Evolutionary conservation across 2,888 invertebrate species (phyloP).

Genomic region (Bedellia somnulentella): DNA sequence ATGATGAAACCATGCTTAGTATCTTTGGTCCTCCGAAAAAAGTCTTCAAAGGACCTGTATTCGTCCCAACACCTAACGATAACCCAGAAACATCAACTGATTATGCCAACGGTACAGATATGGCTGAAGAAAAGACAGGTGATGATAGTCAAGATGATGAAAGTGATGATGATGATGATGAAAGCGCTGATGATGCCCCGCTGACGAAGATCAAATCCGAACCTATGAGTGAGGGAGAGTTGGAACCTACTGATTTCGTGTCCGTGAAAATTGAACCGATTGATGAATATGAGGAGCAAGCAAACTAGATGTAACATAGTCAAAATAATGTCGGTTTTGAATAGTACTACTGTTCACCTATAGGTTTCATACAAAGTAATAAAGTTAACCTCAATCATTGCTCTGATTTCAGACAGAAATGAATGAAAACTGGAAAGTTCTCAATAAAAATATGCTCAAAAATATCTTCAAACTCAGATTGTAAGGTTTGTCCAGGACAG

Average conservation of each 20-base stretch:
- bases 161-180: constrained; percentile 9
- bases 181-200: too few species aligned
- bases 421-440: too few species aligned
- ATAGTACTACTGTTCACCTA: too few species aligned
- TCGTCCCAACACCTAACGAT: not conserved
- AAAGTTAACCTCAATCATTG: too few species aligned
- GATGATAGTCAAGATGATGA: constrained; percentile 14
- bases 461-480: too few species aligned
- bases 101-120: constrained; percentile 10
- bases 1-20: constrained; percentile 30
- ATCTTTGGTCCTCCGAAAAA: constrained; percentile 41
- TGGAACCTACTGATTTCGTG: constrained; percentile 48
- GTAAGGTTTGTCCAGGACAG: too few species aligned
- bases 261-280: constrained; percentile 44
- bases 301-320: too few species aligned
- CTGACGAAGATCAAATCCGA: constrained; percentile 11
- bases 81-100: constrained; percentile 6
- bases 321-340: too few species aligned
- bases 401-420: too few species aligned
- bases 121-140: constrained; percentile 12
- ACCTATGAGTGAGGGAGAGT: constrained; percentile 12
- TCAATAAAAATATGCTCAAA: too few species aligned
- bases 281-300: too few species aligned
- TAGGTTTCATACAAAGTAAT: not conserved
- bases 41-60: constrained; percentile 7